Evolutionary conservation across 2,797 vertebrate species (phyloP), one percentile per base, ranked within the genome.

Genomic region (Peromyscus nudipes): DNA sequence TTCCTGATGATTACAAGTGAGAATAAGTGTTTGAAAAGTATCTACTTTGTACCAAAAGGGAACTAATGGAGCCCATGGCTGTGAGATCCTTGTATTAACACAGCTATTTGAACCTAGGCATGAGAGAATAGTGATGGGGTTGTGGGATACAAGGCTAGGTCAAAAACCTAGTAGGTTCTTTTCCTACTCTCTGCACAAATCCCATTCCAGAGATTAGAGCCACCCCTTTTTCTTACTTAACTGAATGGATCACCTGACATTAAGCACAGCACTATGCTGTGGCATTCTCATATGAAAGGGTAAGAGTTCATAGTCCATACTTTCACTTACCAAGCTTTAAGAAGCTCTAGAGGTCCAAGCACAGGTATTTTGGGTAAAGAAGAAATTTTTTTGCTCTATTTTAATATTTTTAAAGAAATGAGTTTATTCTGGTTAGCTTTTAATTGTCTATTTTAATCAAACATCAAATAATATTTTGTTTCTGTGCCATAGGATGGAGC

Each of bases 401-500:
- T 67, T 40, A 84, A 55, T 89, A 17, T 73, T 95, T 91, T 69
- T 84, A 43, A 84, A 65, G 73, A 76, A 95, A 57, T 21, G 16
- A 9, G 7, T 49, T 91, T 37, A 14, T 89, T 73, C 62, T 19
- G 13, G 14, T 65, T 93, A 93, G 65, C 79, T 89, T 95, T 95
- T n/a, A 76, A 86, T 64, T 80, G 31, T 37, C 67, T 52, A 37
- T 34, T 71, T 46, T 76, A 77, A 82, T 96, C 3, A 23, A 55
- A 57, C 55, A 34, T 13, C 57, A 52, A 43, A 2, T 75, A 29
- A 31, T 31, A 16, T 0, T 83, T 11, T 3, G 80, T 3, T 29
- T 98, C 16, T 94, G 17, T 95, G 57, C 73, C 16, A 0, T 97
- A 99, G 99, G 99, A 99, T 85, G 99, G 98, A 95, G 88, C 99